Conservation (phyloP, 53 echinoderm and acorn worm species). For the Pentamera pediparva region DNA sequence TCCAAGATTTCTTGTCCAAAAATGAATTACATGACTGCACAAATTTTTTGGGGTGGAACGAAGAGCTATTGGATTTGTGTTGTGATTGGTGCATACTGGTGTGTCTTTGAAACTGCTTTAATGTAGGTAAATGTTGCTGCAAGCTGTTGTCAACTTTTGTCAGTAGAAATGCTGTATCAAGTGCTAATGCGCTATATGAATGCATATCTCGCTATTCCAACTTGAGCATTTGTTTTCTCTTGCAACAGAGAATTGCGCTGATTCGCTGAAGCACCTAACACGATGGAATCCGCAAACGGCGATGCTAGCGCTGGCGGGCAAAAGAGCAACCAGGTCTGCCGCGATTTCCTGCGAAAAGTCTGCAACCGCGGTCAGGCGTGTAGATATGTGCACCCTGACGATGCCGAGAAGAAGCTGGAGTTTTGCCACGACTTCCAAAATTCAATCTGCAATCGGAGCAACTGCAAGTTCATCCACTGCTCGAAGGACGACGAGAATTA, state of each 20-base stretch:
- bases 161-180: too few species aligned
- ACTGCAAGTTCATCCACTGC: slow-evolving; percentile 95
- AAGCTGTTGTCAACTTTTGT: too few species aligned
- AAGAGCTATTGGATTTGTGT: too few species aligned
- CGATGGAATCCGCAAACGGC: slow-evolving; percentile 12
- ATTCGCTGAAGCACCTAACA: slow-evolving; percentile 19
- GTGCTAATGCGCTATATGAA: too few species aligned
- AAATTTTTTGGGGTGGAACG: too few species aligned
- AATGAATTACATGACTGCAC: too few species aligned
- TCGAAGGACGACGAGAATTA: slow-evolving; percentile 77
- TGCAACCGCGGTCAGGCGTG: slow-evolving; percentile 88
- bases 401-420: slow-evolving; percentile 44
- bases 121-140: too few species aligned
- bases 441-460: slow-evolving; percentile 69
- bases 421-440: slow-evolving; percentile 99
- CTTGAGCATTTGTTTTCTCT: slow-evolving; percentile 22
- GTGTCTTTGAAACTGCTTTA: too few species aligned
- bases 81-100: too few species aligned
- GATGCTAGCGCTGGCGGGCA: slow-evolving; percentile 23
- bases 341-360: slow-evolving; percentile 93
- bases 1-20: too few species aligned
- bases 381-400: slow-evolving; percentile 86
- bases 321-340: slow-evolving; percentile 47
- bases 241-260: slow-evolving; percentile 23
- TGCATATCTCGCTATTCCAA: too few species aligned